Conservation (phyloP, 1,140 invertebrate species). For the Latrodectus geometricus region DNA sequence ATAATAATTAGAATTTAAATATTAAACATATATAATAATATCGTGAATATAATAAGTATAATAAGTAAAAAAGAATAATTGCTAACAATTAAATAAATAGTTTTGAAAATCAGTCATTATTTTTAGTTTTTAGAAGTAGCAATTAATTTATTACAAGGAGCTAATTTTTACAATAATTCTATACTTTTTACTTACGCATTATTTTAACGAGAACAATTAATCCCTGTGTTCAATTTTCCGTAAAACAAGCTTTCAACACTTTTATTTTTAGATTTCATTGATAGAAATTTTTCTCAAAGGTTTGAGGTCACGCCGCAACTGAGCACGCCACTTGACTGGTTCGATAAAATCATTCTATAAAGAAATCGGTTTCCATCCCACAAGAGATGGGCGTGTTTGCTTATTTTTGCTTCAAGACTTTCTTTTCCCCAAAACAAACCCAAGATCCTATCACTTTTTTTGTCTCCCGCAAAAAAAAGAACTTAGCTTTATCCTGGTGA, state of each 20-base stretch:
- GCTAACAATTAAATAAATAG: no score
- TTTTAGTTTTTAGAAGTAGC: no score
- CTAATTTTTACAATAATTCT: no score
- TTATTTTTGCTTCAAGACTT: slow-evolving; percentile 42
- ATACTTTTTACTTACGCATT: not conserved
- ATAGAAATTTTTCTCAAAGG: slow-evolving; percentile 20
- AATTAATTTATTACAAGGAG: no score
- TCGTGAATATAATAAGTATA: no score
- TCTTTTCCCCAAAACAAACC: slow-evolving; percentile 53
- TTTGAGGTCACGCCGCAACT: slow-evolving; percentile 35
- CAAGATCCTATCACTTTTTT: slow-evolving; percentile 44
- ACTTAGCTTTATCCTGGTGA: slow-evolving; percentile 35
- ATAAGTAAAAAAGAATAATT: no score
- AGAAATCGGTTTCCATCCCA: slow-evolving; percentile 36
- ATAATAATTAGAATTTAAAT: no score
- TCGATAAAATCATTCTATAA: slow-evolving; percentile 58
- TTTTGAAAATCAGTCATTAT: no score
- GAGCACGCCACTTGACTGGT: slow-evolving; percentile 10
- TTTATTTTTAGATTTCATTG: slow-evolving; percentile 34
- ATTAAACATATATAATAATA: no score
- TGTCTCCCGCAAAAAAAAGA: slow-evolving; percentile 15
- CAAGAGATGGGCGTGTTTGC: slow-evolving; percentile 47
- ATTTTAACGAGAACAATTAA: not conserved
- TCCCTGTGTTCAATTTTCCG: not conserved
- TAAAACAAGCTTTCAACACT: not conserved